A percentile compares a stretch with the other conserved stretches of the same genome.
Conservation (phyloP, 1,140 invertebrate genomes). For the Holcopasites calliopsidis region DNA sequence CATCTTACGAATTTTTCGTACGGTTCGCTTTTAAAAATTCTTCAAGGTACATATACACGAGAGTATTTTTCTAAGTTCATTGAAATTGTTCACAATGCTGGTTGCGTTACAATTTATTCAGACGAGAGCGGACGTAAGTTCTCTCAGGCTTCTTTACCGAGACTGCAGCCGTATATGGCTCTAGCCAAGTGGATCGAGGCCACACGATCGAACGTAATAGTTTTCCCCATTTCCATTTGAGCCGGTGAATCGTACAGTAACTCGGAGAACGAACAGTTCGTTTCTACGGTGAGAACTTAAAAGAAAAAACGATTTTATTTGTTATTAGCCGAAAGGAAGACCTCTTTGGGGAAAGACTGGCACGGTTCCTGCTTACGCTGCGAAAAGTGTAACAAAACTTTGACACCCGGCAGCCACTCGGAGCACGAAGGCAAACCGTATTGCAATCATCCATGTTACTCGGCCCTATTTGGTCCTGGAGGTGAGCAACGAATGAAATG, state of each 20-base stretch:
- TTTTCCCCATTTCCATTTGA: constrained; percentile 21
- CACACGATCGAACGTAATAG: constrained; percentile 24
- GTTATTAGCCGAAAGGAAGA: constrained; percentile 88
- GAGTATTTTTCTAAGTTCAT: background rate
- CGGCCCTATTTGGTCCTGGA: constrained; percentile 86
- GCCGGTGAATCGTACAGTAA: background rate
- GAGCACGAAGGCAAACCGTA: constrained; percentile 90
- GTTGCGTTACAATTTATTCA: too few relatives aligned
- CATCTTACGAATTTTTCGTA: too few relatives aligned
- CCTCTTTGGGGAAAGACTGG: constrained; percentile 90
- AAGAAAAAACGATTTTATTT: too few relatives aligned
- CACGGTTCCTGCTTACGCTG: constrained; percentile 87
- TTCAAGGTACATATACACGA: too few relatives aligned
- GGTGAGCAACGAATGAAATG: constrained; percentile 73
- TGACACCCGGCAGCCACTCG: constrained; percentile 85
- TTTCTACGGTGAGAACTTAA: too few relatives aligned
- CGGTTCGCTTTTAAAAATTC: background rate
- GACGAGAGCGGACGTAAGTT: background rate
- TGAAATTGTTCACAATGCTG: background rate
- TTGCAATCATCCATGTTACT: constrained; percentile 88
- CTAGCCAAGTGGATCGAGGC: constrained; percentile 40
- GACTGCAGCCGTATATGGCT: constrained; percentile 19
- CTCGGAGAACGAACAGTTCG: background rate
- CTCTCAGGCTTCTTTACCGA: constrained; percentile 32
- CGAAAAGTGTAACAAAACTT: constrained; percentile 89